Conservation (phyloP, 2,113 vertebrate species). For the Melanocharis versteri region DNA sequence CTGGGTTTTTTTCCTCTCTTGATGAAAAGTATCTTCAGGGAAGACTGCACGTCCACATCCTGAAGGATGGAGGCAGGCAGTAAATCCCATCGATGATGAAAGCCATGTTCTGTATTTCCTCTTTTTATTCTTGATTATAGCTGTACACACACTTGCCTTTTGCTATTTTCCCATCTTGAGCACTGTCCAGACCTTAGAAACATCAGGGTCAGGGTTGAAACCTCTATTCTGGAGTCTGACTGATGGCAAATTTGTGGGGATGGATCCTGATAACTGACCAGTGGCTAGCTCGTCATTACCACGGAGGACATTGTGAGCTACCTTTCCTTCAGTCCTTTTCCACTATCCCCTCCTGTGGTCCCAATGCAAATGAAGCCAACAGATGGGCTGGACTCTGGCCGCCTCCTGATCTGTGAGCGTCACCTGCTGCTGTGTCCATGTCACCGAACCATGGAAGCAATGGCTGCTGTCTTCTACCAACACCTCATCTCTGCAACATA, state of each 20-base stretch:
- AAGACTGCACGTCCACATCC: neutral
- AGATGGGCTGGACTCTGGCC: neutral
- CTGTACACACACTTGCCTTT: neutral
- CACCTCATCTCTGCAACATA: neutral
- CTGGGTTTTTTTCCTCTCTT: neutral
- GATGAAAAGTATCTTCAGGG: neutral
- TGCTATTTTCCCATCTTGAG: neutral
- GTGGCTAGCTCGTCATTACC: neutral
- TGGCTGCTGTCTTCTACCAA: neutral
- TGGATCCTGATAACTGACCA: neutral
- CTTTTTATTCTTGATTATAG: neutral
- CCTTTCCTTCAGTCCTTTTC: neutral
- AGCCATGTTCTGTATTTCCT: neutral
- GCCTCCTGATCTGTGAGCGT: neutral
- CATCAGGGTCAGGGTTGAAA: neutral
- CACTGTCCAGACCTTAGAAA: neutral
- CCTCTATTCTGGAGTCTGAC: neutral
- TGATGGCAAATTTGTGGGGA: neutral
- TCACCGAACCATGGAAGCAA: neutral
- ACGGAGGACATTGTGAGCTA: rapidly evolving
- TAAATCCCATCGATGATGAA: neutral
- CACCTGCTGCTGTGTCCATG: neutral
- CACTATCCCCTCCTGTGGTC: neutral
- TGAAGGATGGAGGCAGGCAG: neutral
- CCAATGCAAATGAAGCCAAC: neutral